A percentile compares a stretch with the other conserved stretches of the same genome.
phyloP scores from a whole-genome alignment of 53 echinoderm and acorn worm genomes.

The Paelopatides confundens region DNA sequence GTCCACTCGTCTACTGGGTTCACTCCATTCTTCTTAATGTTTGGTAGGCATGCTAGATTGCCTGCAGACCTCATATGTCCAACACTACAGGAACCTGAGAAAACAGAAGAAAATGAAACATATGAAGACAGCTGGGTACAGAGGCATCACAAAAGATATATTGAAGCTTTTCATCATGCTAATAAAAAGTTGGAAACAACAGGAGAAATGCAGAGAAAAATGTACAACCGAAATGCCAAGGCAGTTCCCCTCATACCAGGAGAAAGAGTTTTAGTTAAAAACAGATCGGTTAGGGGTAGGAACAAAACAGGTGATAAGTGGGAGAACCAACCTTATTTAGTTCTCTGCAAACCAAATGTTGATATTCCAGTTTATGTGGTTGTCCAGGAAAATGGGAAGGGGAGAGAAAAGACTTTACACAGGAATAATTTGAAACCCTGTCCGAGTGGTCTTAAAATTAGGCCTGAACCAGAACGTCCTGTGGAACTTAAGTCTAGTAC shows the following conservation, averaged over 20 bases:
- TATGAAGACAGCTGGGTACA: slow-evolving; percentile 23
- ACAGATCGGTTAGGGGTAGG: too few relatives aligned
- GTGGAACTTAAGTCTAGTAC: too few relatives aligned
- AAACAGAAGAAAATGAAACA: not conserved
- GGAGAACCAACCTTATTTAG: too few relatives aligned
- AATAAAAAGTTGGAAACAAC: not conserved
- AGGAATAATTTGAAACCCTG: too few relatives aligned
- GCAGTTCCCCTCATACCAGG: slow-evolving; percentile 19
- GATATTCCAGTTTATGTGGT: too few relatives aligned
- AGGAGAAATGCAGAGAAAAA: not conserved
- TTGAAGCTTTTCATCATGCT: not conserved
- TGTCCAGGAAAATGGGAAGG: too few relatives aligned
- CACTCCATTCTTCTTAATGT: slow-evolving; percentile 65
- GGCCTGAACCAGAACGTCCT: too few relatives aligned
- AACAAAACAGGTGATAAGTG: too few relatives aligned
- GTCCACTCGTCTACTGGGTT: slow-evolving; percentile 66
- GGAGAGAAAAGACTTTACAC: too few relatives aligned
- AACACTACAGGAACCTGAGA: not conserved
- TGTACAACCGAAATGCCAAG: not conserved
- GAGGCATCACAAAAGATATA: not conserved
- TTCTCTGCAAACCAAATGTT: too few relatives aligned
- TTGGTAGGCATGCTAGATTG: slow-evolving; percentile 50
- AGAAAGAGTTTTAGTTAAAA: slow-evolving; percentile 39
- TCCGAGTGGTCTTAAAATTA: too few relatives aligned
- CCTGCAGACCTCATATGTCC: slow-evolving; percentile 48